Percentiles rank a stretch among this genome's conserved stretches.
Evolutionary conservation across 2,797 vertebrate species (phyloP).

Genomic region (Hemitrygon akajei): DNA sequence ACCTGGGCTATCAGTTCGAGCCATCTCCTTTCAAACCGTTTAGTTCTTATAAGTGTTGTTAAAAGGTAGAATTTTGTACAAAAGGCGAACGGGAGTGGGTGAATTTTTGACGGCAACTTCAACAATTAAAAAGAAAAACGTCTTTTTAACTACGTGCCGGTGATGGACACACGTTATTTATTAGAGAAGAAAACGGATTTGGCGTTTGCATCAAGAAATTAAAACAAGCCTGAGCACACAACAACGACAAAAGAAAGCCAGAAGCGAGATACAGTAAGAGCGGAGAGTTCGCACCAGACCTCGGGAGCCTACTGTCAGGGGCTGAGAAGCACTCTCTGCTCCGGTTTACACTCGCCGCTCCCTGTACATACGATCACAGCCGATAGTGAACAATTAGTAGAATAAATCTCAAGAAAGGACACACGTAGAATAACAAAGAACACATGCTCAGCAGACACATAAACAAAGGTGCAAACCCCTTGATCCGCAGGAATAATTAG

Average conservation of each 20-base stretch:
- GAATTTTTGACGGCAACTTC: slow-evolving; percentile 16
- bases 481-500: slow-evolving; percentile 45
- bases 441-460: neutral
- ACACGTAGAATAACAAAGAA: neutral
- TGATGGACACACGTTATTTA: neutral
- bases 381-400: neutral
- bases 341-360: neutral
- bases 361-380: neutral
- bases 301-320: neutral
- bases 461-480: neutral
- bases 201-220: neutral
- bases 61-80: neutral
- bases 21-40: too few species aligned
- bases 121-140: neutral
- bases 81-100: neutral
- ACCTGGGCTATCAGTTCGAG: neutral
- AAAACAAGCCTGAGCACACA: neutral
- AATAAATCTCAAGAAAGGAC: neutral
- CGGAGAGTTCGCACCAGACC: neutral
- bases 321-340: neutral
- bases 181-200: neutral
- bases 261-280: neutral
- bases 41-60: neutral
- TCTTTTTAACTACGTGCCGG: neutral
- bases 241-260: neutral